Percentiles rank a stretch among this genome's conserved stretches.
Conservation (phyloP, 2,888 invertebrate genomes). For the Cancer borealis region DNA sequence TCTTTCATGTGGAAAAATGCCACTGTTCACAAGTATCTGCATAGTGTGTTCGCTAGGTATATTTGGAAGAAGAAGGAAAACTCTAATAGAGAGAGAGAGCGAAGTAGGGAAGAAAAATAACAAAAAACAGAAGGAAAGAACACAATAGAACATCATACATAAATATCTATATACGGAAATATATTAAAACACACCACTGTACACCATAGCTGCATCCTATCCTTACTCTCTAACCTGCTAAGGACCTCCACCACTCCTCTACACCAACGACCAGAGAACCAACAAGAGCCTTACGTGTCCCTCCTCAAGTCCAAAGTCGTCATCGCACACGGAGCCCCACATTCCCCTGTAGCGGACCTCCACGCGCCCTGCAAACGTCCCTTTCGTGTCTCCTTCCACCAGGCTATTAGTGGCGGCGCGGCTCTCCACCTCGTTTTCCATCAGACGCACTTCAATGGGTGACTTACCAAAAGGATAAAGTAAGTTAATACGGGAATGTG, state of each 20-base stretch:
- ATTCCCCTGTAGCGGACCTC: conserved; percentile 86
- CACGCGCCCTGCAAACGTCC: conserved; percentile 85
- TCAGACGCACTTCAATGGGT: conserved; percentile 84
- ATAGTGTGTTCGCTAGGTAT: too few relatives aligned
- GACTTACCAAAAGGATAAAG: conserved; percentile 79
- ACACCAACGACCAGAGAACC: neutral
- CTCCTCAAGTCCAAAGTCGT: conserved; percentile 85
- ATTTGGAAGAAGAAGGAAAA: neutral
- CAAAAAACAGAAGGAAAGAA: neutral
- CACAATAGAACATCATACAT: neutral
- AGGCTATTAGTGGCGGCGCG: conserved; percentile 84
- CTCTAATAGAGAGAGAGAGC: too few relatives aligned
- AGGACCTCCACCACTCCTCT: neutral
- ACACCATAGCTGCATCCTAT: neutral
- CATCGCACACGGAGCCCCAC: conserved; percentile 90
- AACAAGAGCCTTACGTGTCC: conserved; percentile 82
- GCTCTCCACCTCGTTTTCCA: conserved; percentile 80
- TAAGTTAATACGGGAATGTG: neutral
- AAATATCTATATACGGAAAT: neutral
- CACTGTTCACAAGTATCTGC: neutral
- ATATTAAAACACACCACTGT: neutral
- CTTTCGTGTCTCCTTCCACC: neutral
- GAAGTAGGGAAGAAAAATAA: neutral
- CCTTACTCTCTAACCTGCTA: too few relatives aligned
- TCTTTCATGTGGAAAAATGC: too few relatives aligned